Evolutionary conservation across 1,140 invertebrate species (phyloP), one percentile per base, ranked within the genome.

Genomic region (Hycleus phaleratus): DNA sequence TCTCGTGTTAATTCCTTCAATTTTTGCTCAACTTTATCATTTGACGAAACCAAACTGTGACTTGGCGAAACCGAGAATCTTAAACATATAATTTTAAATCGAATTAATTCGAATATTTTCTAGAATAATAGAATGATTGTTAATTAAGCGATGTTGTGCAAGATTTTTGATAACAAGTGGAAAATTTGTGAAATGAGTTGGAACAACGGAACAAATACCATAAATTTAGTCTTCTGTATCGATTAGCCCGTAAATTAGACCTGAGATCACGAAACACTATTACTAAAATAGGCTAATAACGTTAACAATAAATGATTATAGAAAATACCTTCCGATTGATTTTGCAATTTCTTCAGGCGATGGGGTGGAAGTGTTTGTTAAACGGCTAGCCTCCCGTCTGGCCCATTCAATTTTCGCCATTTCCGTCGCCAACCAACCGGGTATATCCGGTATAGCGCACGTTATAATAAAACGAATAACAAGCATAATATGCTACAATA

Each of bases 371-470:
- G 69, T 71, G 42, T 63, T 68, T 1, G 67, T 50, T n/a, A 69
- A 52, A 40, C 71, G 57, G 43, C 69, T 73, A 7, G 71, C 85
- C 71, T 88, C 85, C 46, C 86, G 76, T 42, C 89, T 73, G 51
- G 89, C 81, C 74, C 88, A 91, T 74, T 92, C 88, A 2, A 88
- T 86, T 58, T 90, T 89, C 0, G 89, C 88, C 82, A 91, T 90
- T 74, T 92, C 89, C 1, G 88, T 89, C 4, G 90, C 90, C 43
- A 98, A 83, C 89, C 91, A 94, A 38, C 83, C 82, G 2, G 95
- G 95, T 62, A 96, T 83, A 75, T 96, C 91, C 0, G 95, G 94
- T 59, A 98, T 90, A 0, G 89, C 84, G 73, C 88, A 85, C 26
- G 89, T 88, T 18, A 96, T 82, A 2, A 85, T 79, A 57, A 95